Evolutionary conservation across 2,888 invertebrate genomes (phyloP), one percentile per base, ranked within the genome.

Genomic region (Capitulum mitella): DNA sequence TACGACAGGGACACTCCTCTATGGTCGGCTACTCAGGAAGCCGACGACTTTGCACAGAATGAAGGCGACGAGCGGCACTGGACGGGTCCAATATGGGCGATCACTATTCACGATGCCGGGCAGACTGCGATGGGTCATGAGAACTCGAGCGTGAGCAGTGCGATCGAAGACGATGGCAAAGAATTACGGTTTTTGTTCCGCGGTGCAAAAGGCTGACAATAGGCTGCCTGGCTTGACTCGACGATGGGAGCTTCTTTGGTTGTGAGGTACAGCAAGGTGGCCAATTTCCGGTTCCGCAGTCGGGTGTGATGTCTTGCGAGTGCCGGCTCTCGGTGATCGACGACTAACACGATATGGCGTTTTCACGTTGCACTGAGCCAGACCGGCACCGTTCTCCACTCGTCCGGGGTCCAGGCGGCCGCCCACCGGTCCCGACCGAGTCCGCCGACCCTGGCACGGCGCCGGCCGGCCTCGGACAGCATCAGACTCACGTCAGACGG

Each of bases 241-340:
- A 29, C 58, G n/a, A 26, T 34, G 64, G 3, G 37, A 70, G 37
- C 8, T 40, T 70, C 70, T 70, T 70, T 70, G 70, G 70, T 70
- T 70, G 70, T 40, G 70, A 70, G 70, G 70, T 70, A 70, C 70
- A 70, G 70, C 26, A 2, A 37, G 40, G 37, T 34, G 70, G 26
- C 22, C 37, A 26, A 37, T 22, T 37, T 40, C 8, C 37, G 2
- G 37, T 37, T 8, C 34, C 70, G 26, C 26, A 22, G 70, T 10
- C 58, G 29, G n/a, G 1, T 29, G 58, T 3, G 6, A 29, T 58
- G 6, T n/a, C 29, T 10, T 6, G 70, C 26, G 40, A 40, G 70
- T 70, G 8, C 34, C 5, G 19, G 14, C 34, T 64, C 32, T 64
- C 64, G 19, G 34, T 64, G 64, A 19, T 34, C 16, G 16, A 64